phyloP scores from a whole-genome alignment of 2,113 vertebrate genomes.

The Boulengeromyrus knoepffleri region DNA sequence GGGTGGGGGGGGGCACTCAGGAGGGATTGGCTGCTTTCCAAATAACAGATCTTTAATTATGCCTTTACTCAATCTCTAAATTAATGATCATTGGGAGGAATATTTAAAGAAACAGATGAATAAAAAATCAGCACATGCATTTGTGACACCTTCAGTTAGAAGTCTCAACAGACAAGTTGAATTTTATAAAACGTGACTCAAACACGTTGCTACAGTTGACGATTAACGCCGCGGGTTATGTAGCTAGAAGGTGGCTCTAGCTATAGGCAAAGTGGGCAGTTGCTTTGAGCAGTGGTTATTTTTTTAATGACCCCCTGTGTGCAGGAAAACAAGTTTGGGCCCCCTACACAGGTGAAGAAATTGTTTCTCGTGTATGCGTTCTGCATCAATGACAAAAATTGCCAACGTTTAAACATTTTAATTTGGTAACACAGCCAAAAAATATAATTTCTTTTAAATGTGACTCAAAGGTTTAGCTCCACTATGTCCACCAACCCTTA shows the following conservation, averaged over 20 bases:
- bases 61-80: constrained; percentile 57
- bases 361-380: not conserved
- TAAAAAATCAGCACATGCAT: not conserved
- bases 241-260: not conserved
- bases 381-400: not conserved
- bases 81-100: constrained; percentile 51
- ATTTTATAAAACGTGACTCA: not conserved
- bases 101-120: not conserved
- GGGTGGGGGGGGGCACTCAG: not conserved
- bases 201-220: not conserved
- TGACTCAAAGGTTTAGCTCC: not conserved
- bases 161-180: not conserved
- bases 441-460: not conserved
- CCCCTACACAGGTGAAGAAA: not conserved
- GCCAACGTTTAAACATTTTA: not conserved
- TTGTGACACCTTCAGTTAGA: not conserved
- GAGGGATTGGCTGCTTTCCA: constrained; percentile 26
- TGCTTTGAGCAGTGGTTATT: not conserved
- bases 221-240: not conserved
- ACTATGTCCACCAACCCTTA: not conserved
- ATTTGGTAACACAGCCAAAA: not conserved
- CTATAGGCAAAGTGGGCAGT: not conserved
- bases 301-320: not conserved
- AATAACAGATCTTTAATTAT: constrained; percentile 51
- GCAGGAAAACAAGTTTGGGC: not conserved